These are phyloP conservation scores for Calidris pygmaea DNA, from an alignment of 2,113 vertebrate genomes.

Conservation along the genomic window DNA sequence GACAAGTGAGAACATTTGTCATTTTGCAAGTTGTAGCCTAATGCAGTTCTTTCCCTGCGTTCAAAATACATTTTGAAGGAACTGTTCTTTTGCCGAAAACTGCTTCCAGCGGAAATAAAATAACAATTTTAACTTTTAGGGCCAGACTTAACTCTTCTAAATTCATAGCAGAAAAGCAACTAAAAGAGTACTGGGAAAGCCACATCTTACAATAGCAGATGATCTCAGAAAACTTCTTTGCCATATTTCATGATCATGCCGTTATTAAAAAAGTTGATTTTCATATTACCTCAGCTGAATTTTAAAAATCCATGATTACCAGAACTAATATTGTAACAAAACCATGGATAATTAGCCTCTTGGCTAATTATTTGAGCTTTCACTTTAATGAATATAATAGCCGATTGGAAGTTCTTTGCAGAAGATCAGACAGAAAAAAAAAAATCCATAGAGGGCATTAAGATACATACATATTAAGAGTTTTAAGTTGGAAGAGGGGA, in stretches of 20 bases:
- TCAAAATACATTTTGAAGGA: neutral
- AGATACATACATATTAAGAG: neutral
- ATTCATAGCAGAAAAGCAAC: neutral
- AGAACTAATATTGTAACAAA: constrained; percentile 34
- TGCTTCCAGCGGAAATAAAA: neutral
- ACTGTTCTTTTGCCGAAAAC: neutral
- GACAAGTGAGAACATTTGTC: neutral
- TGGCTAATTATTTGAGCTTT: neutral
- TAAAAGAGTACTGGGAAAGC: neutral
- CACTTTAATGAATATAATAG: constrained; percentile 1
- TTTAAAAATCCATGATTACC: neutral
- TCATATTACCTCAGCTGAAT: neutral
- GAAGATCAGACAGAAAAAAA: neutral
- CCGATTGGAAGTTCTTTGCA: neutral
- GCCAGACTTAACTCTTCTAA: neutral
- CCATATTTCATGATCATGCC: neutral
- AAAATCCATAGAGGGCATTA: neutral
- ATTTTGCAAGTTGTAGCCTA: neutral
- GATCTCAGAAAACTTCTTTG: neutral
- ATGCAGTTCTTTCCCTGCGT: neutral
- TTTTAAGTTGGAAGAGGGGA: too few species aligned
- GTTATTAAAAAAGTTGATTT: neutral
- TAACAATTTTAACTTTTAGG: neutral
- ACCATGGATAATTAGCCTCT: neutral
- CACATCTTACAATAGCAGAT: neutral